These are phyloP conservation scores for Parazoanthus swiftii DNA, from an alignment of 92 coral and sea anemone genomes.

Conservation along the genomic window DNA sequence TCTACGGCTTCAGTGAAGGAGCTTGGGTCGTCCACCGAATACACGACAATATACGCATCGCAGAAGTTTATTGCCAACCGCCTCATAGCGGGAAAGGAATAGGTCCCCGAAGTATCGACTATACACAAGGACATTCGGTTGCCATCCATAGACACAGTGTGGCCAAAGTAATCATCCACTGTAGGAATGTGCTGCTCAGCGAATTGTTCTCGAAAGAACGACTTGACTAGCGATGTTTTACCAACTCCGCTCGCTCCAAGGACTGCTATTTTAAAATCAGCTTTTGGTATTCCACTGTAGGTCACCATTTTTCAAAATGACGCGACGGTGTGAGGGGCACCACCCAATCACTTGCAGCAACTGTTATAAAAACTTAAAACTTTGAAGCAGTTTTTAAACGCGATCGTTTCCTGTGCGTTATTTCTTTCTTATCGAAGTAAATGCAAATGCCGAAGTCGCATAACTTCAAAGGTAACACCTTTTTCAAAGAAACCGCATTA, in stretches of 20 bases:
- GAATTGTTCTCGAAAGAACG: constrained; percentile 68
- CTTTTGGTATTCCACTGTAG: constrained; percentile 49
- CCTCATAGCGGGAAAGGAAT: constrained; percentile 80
- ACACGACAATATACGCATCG: constrained; percentile 75
- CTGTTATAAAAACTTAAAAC: neutral
- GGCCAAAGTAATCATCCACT: constrained; percentile 73
- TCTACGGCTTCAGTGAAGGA: constrained; percentile 71
- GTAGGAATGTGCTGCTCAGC: constrained; percentile 73
- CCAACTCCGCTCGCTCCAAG: constrained; percentile 82
- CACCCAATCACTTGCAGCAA: neutral
- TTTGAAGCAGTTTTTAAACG: neutral
- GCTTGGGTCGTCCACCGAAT: constrained; percentile 59
- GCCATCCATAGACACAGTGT: constrained; percentile 63
- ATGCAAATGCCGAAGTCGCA: neutral
- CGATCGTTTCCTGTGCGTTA: neutral
- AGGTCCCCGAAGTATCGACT: constrained; percentile 79
- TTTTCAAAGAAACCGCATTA: neutral
- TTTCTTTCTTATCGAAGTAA: neutral
- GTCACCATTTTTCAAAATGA: constrained; percentile 37
- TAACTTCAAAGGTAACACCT: neutral
- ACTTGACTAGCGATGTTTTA: constrained; percentile 65
- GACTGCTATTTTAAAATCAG: constrained; percentile 67
- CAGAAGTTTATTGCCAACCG: constrained; percentile 63
- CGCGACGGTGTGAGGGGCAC: no score
- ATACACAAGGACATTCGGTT: constrained; percentile 53